Conservation (phyloP, 2,113 vertebrate genomes). For the Hippocampus barbouri region DNA sequence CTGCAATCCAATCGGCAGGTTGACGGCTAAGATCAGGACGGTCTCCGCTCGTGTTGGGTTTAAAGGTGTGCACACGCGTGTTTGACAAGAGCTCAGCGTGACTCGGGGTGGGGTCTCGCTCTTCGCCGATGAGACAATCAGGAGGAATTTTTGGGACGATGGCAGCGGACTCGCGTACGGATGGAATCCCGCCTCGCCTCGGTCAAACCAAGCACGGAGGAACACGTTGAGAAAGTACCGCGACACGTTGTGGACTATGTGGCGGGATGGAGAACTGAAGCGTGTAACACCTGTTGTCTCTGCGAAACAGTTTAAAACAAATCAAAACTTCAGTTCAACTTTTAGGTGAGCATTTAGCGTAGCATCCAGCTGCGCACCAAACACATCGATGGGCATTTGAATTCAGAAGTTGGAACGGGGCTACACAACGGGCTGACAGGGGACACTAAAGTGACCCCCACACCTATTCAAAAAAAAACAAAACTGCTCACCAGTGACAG, state of each 20-base stretch:
- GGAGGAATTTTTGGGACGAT: slow-evolving; percentile 26
- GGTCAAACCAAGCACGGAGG: neutral
- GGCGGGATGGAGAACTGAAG: neutral
- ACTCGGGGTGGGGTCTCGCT: slow-evolving; percentile 25
- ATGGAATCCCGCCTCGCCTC: slow-evolving; percentile 35
- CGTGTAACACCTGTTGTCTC: neutral
- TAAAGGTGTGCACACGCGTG: neutral
- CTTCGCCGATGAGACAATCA: slow-evolving; percentile 46
- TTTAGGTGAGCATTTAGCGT: neutral
- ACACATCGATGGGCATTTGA: neutral
- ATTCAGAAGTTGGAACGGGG: too few relatives aligned
- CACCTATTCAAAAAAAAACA: too few relatives aligned
- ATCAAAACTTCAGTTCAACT: too few relatives aligned
- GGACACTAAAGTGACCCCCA: too few relatives aligned
- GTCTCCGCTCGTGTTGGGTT: neutral
- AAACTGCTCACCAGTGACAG: too few relatives aligned
- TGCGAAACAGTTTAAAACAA: too few relatives aligned
- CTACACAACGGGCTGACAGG: too few relatives aligned
- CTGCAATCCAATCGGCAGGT: slow-evolving; percentile 49
- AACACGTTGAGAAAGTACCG: neutral
- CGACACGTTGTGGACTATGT: neutral
- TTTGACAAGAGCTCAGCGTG: slow-evolving; percentile 38
- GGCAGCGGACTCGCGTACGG: slow-evolving; percentile 22
- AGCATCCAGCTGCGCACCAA: neutral
- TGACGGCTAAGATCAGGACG: slow-evolving; percentile 25